A percentile compares a stretch with the other conserved stretches of the same genome.
phyloP scores from a whole-genome alignment of 2,797 vertebrate genomes.

The Eospalax fontanierii region DNA sequence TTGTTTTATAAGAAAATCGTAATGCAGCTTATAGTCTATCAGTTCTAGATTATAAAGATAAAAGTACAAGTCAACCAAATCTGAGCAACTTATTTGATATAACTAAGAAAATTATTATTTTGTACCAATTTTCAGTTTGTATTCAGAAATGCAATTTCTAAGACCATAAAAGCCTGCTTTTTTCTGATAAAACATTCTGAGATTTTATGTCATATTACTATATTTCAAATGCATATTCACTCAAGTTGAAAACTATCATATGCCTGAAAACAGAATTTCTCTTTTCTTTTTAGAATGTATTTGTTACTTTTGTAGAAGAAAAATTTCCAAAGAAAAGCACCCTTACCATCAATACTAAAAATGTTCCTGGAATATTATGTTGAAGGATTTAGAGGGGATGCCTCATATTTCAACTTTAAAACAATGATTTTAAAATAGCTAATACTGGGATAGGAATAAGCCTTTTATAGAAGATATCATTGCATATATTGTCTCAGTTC shows the following conservation, averaged over 20 bases:
- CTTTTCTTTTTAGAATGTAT: background rate
- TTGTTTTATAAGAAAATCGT: background rate
- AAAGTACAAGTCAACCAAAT: background rate
- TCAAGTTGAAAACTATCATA: too few relatives aligned
- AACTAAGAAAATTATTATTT: background rate
- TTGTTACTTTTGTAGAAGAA: background rate
- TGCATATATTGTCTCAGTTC: background rate
- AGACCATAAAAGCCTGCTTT: background rate
- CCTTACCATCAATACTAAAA: fast-evolving
- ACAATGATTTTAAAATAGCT: constrained; percentile 11
- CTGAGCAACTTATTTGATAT: background rate
- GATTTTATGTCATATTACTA: background rate
- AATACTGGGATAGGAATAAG: background rate
- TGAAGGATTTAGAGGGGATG: constrained; percentile 2
- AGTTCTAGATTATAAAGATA: background rate
- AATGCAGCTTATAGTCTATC: background rate
- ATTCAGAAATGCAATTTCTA: background rate
- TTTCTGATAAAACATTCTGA: background rate
- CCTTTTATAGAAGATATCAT: background rate
- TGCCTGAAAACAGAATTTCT: background rate
- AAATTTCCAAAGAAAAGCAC: background rate
- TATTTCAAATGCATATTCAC: background rate
- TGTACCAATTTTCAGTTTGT: background rate
- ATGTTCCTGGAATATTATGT: background rate
- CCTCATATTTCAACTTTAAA: constrained; percentile 21